Evolutionary conservation across 92 coral and sea anemone species (phyloP).

Genomic region (Palythoa caribaeorum): DNA sequence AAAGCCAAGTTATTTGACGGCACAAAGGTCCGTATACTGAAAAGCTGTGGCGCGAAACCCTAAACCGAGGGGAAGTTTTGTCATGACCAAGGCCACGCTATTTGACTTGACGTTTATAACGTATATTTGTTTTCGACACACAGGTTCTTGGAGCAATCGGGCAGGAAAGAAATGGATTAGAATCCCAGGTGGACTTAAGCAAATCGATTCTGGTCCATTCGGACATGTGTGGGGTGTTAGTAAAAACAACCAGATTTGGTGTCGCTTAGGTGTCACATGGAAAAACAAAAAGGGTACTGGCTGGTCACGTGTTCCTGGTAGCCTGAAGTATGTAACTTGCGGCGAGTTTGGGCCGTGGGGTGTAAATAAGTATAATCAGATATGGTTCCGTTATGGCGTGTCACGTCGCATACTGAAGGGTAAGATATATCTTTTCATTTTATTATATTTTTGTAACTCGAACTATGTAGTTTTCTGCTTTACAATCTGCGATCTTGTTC

Average conservation of each 20-base stretch:
- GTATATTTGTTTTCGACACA: background rate
- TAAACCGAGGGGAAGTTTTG: too few relatives aligned
- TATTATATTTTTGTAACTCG: too few relatives aligned
- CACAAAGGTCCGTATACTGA: too few relatives aligned
- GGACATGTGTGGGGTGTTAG: slow-evolving; percentile 58
- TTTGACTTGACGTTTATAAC: too few relatives aligned
- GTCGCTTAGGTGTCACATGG: slow-evolving; percentile 52
- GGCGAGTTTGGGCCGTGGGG: slow-evolving; percentile 37
- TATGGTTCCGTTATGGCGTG: slow-evolving; percentile 32
- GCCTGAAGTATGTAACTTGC: slow-evolving; percentile 10
- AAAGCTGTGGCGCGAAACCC: too few relatives aligned
- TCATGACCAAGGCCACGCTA: too few relatives aligned
- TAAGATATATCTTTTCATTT: background rate
- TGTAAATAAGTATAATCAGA: background rate
- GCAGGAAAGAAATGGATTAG: background rate
- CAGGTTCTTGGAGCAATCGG: slow-evolving; percentile 16
- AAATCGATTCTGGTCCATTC: slow-evolving; percentile 57
- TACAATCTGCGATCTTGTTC: too few relatives aligned
- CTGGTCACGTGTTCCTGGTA: slow-evolving; percentile 9
- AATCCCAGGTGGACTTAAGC: slow-evolving; percentile 29
- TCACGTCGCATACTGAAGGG: slow-evolving; percentile 14
- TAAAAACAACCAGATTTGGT: slow-evolving; percentile 33
- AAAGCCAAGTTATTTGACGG: too few relatives aligned
- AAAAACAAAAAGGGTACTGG: slow-evolving; percentile 10
- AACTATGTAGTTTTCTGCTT: too few relatives aligned